Conservation (phyloP, 2,113 vertebrate genomes). For the Cynopterus brachyotis region DNA sequence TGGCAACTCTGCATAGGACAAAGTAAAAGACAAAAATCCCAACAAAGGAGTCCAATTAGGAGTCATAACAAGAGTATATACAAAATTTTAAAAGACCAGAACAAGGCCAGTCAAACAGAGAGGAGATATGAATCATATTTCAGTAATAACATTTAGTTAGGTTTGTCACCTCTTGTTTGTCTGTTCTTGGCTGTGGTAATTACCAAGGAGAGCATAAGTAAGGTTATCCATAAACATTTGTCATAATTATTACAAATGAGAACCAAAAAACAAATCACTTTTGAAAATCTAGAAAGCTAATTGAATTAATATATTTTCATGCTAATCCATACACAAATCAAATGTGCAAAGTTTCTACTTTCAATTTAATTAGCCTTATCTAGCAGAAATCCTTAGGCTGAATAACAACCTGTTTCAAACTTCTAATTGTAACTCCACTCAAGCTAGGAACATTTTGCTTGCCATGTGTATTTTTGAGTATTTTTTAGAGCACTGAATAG, state of each 20-base stretch:
- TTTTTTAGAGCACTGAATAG: background rate
- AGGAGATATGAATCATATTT: background rate
- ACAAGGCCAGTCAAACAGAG: background rate
- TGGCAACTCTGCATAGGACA: background rate
- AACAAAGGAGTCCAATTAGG: background rate
- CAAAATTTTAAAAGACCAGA: background rate
- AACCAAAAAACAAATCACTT: background rate
- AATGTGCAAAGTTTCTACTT: slow-evolving; percentile 61
- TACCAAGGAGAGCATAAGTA: background rate
- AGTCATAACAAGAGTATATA: background rate
- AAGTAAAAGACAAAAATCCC: background rate
- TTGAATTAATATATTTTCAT: slow-evolving; percentile 26
- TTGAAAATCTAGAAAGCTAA: background rate
- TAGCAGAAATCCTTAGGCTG: background rate
- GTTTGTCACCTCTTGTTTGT: background rate
- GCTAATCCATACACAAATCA: slow-evolving; percentile 47
- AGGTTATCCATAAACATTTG: background rate
- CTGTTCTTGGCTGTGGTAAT: background rate
- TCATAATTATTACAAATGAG: slow-evolving; percentile 9
- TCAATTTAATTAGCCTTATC: slow-evolving; percentile 56
- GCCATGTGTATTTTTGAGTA: background rate
- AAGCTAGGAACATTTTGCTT: slow-evolving; percentile 49
- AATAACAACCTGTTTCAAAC: slow-evolving; percentile 9
- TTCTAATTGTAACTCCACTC: background rate
- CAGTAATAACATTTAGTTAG: background rate